Evolutionary conservation across 2,888 invertebrate genomes (phyloP), one percentile per base, ranked within the genome.

Genomic region (Troides aeacus): DNA sequence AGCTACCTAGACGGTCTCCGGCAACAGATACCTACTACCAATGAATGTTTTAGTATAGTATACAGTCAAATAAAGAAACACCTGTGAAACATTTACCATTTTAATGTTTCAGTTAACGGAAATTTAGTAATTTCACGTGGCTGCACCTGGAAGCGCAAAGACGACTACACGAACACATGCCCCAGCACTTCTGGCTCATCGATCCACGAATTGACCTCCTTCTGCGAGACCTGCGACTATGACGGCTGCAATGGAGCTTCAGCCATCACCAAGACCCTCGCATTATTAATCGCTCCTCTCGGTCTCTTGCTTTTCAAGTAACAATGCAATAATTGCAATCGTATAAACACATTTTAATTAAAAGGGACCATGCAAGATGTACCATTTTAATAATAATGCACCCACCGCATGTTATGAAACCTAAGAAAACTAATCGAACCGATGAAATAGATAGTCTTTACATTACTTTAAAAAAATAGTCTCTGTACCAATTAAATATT

Each of bases 181-280:
- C 87, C 93, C 2, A 89, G 87, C 72, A 81, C 92, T 8, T 83
- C 86, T 53, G 90, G 90, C 71, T 89, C 92, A 1, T 89, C 92
- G 2, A 86, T 87, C 66, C 91, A 94, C 75, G 93, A 94, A 75
- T 86, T 92, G 23, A 88, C 94, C 60, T 89, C 93, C 62, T 94
- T 93, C 87, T 96, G 96, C 76, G 94, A 94, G 79, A 95, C 95
- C 69, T 96, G 96, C 81, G 94, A 95, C 69, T 93, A 93, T 46
- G 95, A 96, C 74, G 94, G 94, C 3, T 96, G 96, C 88, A 96
- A 96, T 78, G 90, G 93, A 1, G 94, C 94, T 3, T 82, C 90
- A 3, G 82, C 91, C 17, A 77, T 93, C 62, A 88, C 88, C 74
- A 90, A 86, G 69, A 90, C 93, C 18, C 69, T 90, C 39, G 88